A percentile compares a stretch with the other conserved stretches of the same genome.
Evolutionary conservation across 2,797 vertebrate genomes (phyloP).

Genomic region (Arremon brunneinucha): DNA sequence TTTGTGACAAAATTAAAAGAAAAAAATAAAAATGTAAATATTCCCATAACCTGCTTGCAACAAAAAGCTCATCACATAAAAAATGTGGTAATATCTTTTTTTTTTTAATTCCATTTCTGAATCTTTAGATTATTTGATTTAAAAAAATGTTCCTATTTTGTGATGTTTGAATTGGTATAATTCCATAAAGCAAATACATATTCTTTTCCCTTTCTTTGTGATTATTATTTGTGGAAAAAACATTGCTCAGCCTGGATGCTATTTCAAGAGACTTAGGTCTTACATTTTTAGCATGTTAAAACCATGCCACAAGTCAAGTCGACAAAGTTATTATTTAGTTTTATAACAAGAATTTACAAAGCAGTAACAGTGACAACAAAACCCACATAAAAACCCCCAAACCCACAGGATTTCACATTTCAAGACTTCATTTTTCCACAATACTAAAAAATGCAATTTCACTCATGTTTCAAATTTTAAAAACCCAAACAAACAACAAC

Average conservation of each 20-base stretch:
- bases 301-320: not conserved
- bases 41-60: not conserved
- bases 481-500: not conserved
- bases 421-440: not conserved
- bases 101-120: not conserved
- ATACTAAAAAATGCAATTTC: not conserved
- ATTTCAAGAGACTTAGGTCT: not conserved
- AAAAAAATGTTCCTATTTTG: not conserved
- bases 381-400: rapidly evolving
- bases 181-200: not conserved
- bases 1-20: not conserved
- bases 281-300: not conserved
- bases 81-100: not conserved
- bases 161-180: not conserved
- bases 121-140: not conserved
- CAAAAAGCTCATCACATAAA: not conserved
- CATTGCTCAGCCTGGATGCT: rapidly evolving
- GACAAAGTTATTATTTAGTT: not conserved
- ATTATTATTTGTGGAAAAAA: not conserved
- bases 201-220: not conserved
- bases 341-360: not conserved
- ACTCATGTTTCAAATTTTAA: not conserved
- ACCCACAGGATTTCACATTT: not conserved
- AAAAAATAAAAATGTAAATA: not conserved
- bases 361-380: rapidly evolving